These are phyloP conservation scores for Cheilosia vulpina DNA, from an alignment of 2,888 invertebrate genomes.

Conservation along the genomic window DNA sequence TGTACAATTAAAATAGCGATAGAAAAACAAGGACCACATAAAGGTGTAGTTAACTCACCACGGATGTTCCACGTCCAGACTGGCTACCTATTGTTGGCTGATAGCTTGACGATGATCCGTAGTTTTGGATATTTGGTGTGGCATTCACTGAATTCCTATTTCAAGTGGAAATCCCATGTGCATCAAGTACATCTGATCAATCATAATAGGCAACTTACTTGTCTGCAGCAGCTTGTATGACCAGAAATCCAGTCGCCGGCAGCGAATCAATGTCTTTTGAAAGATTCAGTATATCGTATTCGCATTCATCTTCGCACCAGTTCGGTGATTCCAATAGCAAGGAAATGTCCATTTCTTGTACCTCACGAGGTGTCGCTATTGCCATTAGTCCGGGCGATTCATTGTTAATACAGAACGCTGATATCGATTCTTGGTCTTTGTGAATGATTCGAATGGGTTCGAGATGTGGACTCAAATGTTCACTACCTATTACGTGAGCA, in stretches of 20 bases:
- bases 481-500: constrained; percentile 56
- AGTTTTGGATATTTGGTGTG: constrained; percentile 79
- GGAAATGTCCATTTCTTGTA: constrained; percentile 99
- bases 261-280: constrained; percentile 90
- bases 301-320: constrained; percentile 98
- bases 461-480: constrained; percentile 80
- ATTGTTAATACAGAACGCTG: constrained; percentile 98
- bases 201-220: constrained; percentile 29
- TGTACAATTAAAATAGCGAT: constrained; percentile 51
- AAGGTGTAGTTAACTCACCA: constrained; percentile 86
- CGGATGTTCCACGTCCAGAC: constrained; percentile 93
- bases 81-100: constrained; percentile 90
- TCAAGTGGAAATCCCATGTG: constrained; percentile 1
- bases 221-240: constrained; percentile 88
- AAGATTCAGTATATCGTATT: constrained; percentile 95
- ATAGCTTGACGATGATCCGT: constrained; percentile 86
- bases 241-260: constrained; percentile 93
- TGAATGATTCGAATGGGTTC: constrained; percentile 98
- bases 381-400: constrained; percentile 93
- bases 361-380: constrained; percentile 97
- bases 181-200: background rate
- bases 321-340: constrained; percentile 93
- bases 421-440: constrained; percentile 99
- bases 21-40: background rate
- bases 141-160: constrained; percentile 82